Base-by-base conservation (phyloP, 2,888 invertebrate genomes). In the Melitaea athalia region DNA sequence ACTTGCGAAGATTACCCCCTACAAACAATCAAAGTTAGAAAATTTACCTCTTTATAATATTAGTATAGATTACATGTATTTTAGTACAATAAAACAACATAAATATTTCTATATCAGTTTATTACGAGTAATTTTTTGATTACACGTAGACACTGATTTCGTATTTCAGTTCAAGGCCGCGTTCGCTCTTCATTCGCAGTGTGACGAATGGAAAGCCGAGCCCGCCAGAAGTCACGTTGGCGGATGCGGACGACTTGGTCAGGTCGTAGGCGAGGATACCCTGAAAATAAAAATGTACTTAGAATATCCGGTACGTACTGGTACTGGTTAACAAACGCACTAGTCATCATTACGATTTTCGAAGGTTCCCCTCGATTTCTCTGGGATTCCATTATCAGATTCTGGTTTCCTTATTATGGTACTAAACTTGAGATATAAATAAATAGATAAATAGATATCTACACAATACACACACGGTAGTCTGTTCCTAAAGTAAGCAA, bases 171-270 rank as follows among this genome's bases (percentile, higher is more conserved):
- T 74, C 71, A 1, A 67, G 60, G 0, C 85, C 86, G 0, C 83
- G 76, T 2, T 82, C 85, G 45, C 89, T 89, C 78, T 88, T 89
- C 86, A 90, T 81, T 0, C 88, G 82, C 2, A 90, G 71, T 50
- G 84, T 84, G 0, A 88, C 81, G 72, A 75, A 87, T 71, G 82
- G 79, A 67, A 70, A 82, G 2, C 89, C 89, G 24, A 90, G 63
- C 0, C 89, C 89, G 0, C 89, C 89, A 2, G 80, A 76, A 0
- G 89, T 90, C 10, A 90, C 77, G 78, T 88, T 89, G 0, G 81
- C 87, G 0, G 84, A 76, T 0, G 89, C 89, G 0, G 72, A 76
- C 0, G 82, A 68, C 67, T 84, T 72, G 0, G 80, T 83, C 72
- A 79, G 5, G 45, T 86, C 86, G 60, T 81, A 81, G 0, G 82